Conservation (phyloP, 2,113 vertebrate genomes). For the Megaceryle maxima region DNA sequence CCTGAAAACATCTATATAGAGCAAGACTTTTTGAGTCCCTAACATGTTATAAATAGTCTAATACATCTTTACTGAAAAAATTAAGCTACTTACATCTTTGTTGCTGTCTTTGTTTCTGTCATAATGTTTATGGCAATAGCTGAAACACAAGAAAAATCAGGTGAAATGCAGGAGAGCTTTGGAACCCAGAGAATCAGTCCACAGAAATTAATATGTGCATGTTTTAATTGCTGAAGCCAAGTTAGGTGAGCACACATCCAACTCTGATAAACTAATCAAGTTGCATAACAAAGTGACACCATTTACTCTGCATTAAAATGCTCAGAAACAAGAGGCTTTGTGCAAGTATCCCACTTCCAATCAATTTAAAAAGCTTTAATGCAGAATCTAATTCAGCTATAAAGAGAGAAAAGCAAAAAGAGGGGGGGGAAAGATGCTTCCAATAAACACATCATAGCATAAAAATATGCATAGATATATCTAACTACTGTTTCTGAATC, state of each 20-base stretch:
- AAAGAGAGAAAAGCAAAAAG: not conserved
- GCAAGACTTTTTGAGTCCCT: not conserved
- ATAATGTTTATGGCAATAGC: slow-evolving; percentile 93
- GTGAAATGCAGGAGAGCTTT: not conserved
- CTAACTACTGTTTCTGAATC: not conserved
- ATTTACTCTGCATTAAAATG: not conserved
- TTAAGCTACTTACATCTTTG: slow-evolving; percentile 88
- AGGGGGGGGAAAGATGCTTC: accelerated
- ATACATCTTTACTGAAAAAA: not conserved
- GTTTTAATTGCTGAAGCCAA: not conserved
- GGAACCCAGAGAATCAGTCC: not conserved
- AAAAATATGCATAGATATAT: not conserved
- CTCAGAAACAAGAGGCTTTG: not conserved
- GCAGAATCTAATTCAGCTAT: not conserved
- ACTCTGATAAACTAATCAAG: not conserved
- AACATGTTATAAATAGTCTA: not conserved
- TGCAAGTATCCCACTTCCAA: not conserved
- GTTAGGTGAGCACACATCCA: not conserved
- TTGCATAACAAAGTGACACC: not conserved
- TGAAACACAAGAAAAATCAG: slow-evolving; percentile 64
- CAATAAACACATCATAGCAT: not conserved
- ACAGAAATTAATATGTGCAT: not conserved
- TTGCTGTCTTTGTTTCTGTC: slow-evolving; percentile 86
- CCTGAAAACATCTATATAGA: not conserved
- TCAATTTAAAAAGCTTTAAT: not conserved